A percentile compares a stretch with the other conserved stretches of the same genome.
Conservation (phyloP, 2,113 vertebrate genomes). For the Stercorarius parasiticus region DNA sequence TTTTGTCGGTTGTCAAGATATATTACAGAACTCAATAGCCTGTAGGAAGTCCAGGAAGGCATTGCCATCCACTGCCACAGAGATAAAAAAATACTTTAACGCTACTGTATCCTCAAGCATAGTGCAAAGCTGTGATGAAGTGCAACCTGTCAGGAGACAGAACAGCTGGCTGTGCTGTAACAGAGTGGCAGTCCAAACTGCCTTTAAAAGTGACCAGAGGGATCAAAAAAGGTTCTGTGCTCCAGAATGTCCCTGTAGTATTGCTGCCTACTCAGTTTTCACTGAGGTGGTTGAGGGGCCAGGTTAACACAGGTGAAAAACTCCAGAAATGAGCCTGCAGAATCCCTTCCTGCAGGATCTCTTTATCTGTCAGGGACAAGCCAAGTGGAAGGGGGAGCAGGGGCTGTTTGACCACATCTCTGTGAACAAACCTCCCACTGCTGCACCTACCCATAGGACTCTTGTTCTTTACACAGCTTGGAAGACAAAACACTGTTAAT, state of each 20-base stretch:
- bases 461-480: neutral
- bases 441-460: neutral
- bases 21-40: neutral
- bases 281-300: neutral
- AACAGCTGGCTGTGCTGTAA: neutral
- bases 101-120: neutral
- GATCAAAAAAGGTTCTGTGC: neutral
- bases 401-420: neutral
- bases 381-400: neutral
- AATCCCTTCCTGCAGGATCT: neutral
- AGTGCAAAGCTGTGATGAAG: neutral
- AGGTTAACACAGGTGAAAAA: neutral
- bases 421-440: neutral
- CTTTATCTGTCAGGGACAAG: neutral
- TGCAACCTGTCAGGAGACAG: neutral
- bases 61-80: neutral
- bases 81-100: neutral
- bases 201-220: neutral
- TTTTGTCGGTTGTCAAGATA: neutral
- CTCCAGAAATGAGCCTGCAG: neutral
- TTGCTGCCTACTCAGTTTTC: neutral
- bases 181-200: neutral
- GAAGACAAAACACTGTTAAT: neutral
- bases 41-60: neutral
- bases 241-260: neutral